Base-by-base conservation (phyloP, 1,140 invertebrate genomes). In the Calycopis cecrops region DNA sequence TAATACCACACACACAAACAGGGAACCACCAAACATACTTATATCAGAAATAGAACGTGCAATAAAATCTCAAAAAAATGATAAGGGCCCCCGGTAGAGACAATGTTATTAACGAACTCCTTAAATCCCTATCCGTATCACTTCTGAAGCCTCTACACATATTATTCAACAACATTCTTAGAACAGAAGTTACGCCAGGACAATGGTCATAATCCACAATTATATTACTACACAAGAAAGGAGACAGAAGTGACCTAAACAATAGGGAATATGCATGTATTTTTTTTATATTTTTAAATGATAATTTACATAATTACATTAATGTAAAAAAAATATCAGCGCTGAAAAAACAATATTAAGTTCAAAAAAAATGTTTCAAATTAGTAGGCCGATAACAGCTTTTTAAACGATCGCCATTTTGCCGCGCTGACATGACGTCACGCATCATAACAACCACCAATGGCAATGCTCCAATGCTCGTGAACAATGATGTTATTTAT, bases 121-220 rank as follows among this genome's bases (percentile, higher is more conserved):
- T 68, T 9, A 64, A 59, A 62, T 8, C 18, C 6, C 16, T 51
- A 35, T 50, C 21, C 1, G 18, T 9, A 1, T 14, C 9, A 3
- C 40, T 60, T 21, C 28, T 49, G 40, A 55, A 50, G 42, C 57
- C 57, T 28, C 14, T 63, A 0, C 55, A 56, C 14, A n/a, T 3
- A n/a, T 12, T 67, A 4, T 64, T 58, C 9, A 64, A 67, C 37
- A 52, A 60, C 17, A 63, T 63, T 12, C 17, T 63, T 9, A 35
- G 6, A 42, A 54, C 48, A 14, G 59, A 33, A 53, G 50, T 9
- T 10, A 61, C 50, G 9, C 65, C 61, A 4, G 35, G 60, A 14
- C 60, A 63, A 35, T 67, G 65, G 60, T 58, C 53, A 17, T 50
- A 58, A 28, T 67, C 57, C 4, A 60, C 52, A 35, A 66, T 66